Percentiles rank a stretch among this genome's conserved stretches.
Conservation (phyloP, 2,888 invertebrate genomes). For the Brassicogethes aeneus region DNA sequence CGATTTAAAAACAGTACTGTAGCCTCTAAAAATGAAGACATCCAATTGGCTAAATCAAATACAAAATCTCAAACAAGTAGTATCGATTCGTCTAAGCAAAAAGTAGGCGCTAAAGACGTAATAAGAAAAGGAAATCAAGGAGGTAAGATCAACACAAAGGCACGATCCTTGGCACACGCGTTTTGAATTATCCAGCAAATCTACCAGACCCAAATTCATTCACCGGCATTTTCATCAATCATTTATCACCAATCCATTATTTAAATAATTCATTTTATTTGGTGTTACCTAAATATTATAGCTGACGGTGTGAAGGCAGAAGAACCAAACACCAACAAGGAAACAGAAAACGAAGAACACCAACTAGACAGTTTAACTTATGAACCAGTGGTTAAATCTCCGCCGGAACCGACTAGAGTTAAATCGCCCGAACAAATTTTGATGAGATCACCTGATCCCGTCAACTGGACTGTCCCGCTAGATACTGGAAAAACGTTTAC, state of each 20-base stretch:
- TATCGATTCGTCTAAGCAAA: conserved; percentile 34
- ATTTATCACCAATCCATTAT: not conserved
- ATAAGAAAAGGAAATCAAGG: conserved; percentile 33
- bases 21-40: conserved; percentile 44
- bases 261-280: not conserved
- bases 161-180: conserved; percentile 41
- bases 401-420: conserved; percentile 86
- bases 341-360: conserved; percentile 6
- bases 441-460: conserved; percentile 88
- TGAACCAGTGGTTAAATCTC: conserved; percentile 80
- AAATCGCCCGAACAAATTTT: conserved; percentile 90
- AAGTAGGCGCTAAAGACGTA: conserved; percentile 28
- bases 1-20: conserved; percentile 57
- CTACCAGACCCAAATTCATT: not conserved
- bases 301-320: conserved; percentile 33
- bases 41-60: conserved; percentile 39
- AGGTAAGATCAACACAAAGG: conserved; percentile 35
- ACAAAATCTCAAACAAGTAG: conserved; percentile 31
- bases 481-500: conserved; percentile 92
- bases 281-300: conserved; percentile 8
- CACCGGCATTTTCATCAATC: not conserved
- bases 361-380: conserved; percentile 38
- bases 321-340: conserved; percentile 4
- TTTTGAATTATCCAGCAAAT: not conserved
- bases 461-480: conserved; percentile 90